A percentile compares a stretch with the other conserved stretches of the same genome.
Conservation (phyloP, 2,113 vertebrate species). For the Corydoras sp. region DNA sequence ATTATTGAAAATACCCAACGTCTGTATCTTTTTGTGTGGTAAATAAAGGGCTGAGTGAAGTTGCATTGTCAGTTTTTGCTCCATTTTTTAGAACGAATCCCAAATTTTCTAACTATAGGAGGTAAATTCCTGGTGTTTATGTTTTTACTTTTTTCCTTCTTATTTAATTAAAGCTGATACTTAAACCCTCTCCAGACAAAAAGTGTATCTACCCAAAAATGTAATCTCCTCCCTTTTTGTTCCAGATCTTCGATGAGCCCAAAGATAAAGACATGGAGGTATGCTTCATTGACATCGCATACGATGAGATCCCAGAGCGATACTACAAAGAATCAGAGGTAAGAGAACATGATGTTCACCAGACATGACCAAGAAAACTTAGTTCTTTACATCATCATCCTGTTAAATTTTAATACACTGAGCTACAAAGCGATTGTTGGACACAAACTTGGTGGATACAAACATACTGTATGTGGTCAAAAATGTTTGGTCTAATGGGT, state of each 20-base stretch:
- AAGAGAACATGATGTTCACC: conserved; percentile 15
- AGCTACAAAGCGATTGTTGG: no score
- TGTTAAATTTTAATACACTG: background rate
- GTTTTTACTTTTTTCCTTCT: background rate
- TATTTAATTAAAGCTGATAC: background rate
- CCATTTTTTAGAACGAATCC: no score
- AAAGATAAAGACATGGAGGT: conserved; percentile 91
- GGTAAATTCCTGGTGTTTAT: background rate
- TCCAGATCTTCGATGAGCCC: conserved; percentile 94
- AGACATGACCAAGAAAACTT: background rate
- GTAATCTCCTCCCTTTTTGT: conserved; percentile 20
- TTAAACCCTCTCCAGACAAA: no score
- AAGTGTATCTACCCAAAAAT: background rate
- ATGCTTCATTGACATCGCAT: conserved; percentile 93
- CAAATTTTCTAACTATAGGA: no score
- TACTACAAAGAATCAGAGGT: conserved; percentile 99
- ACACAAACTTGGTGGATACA: no score
- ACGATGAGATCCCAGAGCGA: conserved; percentile 93
- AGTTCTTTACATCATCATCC: background rate
- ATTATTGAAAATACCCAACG: no score
- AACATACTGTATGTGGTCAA: no score
- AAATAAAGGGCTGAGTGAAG: no score
- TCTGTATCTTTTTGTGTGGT: no score
- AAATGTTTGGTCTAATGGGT: no score
- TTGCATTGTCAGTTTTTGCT: no score